Evolutionary conservation across 2,797 vertebrate genomes (phyloP), one percentile per base, ranked within the genome.

Genomic region (Glossophaga mutica): DNA sequence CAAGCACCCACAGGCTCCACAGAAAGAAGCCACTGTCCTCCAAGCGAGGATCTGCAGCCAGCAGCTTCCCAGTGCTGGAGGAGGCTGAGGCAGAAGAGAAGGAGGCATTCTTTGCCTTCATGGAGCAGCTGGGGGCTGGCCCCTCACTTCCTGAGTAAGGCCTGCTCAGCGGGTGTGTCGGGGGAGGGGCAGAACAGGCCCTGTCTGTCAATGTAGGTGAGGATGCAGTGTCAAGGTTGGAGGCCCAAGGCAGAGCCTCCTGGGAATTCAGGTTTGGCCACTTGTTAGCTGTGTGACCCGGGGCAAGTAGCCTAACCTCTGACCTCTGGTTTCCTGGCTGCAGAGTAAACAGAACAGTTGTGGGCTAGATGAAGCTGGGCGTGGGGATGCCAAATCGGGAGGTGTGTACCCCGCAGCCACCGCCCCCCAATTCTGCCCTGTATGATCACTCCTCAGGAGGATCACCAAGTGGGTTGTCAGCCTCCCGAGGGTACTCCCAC

Each of bases 71-170:
- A 0, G 74, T 0, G 0, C 18, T 95, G 87, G 97, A 98, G 19
- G 98, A 87, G 74, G 97, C 1, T 0, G 94, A 97, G 8, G 78
- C 78, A 0, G 98, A 98, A 93, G 98, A 98, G 92, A 95, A 2
- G 96, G 98, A 98, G 39, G 97, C 87, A 0, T 99, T 99, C 34
- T 65, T 96, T 0, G 74, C 96, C 59, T 98, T 99, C 9, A 59
- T 98, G 97, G 98, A 98, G 48, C 98, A 98, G 90, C 94, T 98
- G 97, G 98, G 98, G 94, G 89, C 94, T 0, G 74, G 83, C 21
- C 89, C 57, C 14, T 0, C 74, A 76, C 97, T 97, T 78, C 96
- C 98, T 24, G 98, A 98, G 99, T 99, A 96, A 98, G 98, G 1
- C 88, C 67, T 21, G 55, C 15, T 1, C 0, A 4, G 26, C 1